Base-by-base conservation (phyloP, 2,113 vertebrate species). In the Cynopterus brachyotis region DNA sequence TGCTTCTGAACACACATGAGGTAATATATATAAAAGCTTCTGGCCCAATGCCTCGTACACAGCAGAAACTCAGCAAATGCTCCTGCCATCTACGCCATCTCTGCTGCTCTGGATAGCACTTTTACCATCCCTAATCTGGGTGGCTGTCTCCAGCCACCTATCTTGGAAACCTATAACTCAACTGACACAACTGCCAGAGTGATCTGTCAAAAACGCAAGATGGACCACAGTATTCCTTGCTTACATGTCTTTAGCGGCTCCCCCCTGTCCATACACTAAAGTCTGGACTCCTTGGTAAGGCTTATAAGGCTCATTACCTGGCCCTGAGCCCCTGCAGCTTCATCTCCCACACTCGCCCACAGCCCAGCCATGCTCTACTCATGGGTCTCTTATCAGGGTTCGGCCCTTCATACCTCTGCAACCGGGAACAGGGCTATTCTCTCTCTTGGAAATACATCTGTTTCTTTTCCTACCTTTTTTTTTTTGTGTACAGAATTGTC, bases 241-340 rank as follows among this genome's bases (percentile, higher is more conserved):
- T 78, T 72, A 32, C 35, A 57, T 1, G 6, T 55, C 10, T 69
- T 64, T 7, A 67, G 10, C 16, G n/a, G 26, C 3, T 91, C 24
- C 47, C 57, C 55, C 3, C 0, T 15, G 28, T 32, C 78, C 26
- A 5, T 7, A 22, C 2, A 1, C 20, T 28, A 0, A 60, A 28
- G 22, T 17, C 72, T 45, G 6, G 40, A 60, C 72, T 26, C 8
- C 9, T 17, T 55, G 66, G 20, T 4, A 26, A 91, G 64, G n/a
- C 22, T 15, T 28, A 6, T 2, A 69, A 53, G 30, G 32, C n/a
- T n/a, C 3, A 0, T 6, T 35, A 24, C 40, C 24, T 85, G 16
- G 10, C 64, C 20, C 0, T 24, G 55, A 42, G 16, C 20, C 62
- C 26, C 9, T 9, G 28, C 1, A 7, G 24, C 20, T 81, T 57